Base-by-base conservation (phyloP, 2,113 vertebrate genomes). In the Vanacampus margaritifer region DNA sequence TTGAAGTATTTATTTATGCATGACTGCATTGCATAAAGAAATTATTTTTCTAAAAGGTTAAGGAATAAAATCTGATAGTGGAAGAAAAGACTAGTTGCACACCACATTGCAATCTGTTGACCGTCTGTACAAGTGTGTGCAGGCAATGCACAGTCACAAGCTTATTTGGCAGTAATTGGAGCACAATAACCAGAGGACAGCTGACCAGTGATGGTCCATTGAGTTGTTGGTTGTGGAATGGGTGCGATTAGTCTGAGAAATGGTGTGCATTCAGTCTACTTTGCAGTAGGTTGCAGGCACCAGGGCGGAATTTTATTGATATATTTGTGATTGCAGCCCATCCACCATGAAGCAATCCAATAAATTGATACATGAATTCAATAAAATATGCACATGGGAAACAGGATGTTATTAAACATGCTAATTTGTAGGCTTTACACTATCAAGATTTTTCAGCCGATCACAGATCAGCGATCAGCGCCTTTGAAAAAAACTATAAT, bases 121-220 rank as follows among this genome's bases (percentile, higher is more conserved):
- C 45, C 19, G 45, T 41, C 39, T 41, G 11, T 11, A 41, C 45
- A 46, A 46, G 16, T 46, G 17, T 46, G 45, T 6, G 45, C 45
- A 19, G 45, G 45, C 45, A 1, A 16, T 61, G 51, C 58, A 53
- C 19, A 74, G 79, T 86, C 84, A 85, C 80, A 84, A 60, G 78
- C 59, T 69, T 63, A 72, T 77, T 75, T 69, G 1, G 59, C 71
- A 79, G 54, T 80, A 84, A 86, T 59, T 84, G 73, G 71, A 85
- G 79, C 79, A 87, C 86, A 86, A 81, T 71, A 61, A 70, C 66
- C 12, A 68, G 35, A 26, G 61, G 48, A 64, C 65, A 71, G 65
- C 69, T 69, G 72, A 85, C 60, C 74, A 51, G 26, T 68, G 45
- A 73, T 23, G 36, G 61, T 75, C 69, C 23, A 36, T 56, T 67